Base-by-base conservation (phyloP, 2,888 invertebrate species). In the Brachyopa scutellaris region DNA sequence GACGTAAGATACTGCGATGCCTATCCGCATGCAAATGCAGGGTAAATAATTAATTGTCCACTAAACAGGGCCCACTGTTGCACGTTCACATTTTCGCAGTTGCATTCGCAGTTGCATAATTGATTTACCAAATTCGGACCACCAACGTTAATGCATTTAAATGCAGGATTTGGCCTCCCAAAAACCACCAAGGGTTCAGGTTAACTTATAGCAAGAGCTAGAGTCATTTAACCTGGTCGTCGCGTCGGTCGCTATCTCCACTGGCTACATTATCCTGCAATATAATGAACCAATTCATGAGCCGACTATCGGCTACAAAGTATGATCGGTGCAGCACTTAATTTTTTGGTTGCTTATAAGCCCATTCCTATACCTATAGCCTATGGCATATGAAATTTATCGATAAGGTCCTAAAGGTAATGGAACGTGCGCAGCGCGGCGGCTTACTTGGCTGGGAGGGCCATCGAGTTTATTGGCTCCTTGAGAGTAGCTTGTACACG, bases 41-140 rank as follows among this genome's bases (percentile, higher is more conserved):
- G 19, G 17, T 11, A 11, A 11, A 36, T 36, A 36, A 59, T 42
- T 59, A 40, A 59, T 59, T 40, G 17, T 31, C 31, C 13, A 31
- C 45, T 45, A 13, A 19, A 31, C 29, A 19, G 5, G 13, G 8
- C 19, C 31, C 2, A 19, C 33, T n/a, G n/a, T n/a, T n/a, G n/a
- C n/a, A n/a, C n/a, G n/a, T n/a, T n/a, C 3, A 1, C 17, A 11
- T 31, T 26, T 38, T 11, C 17, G 38, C 6, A 36, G 8, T 6
- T n/a, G 17, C 15, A 26, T 51, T 29, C 29, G 36, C 36, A 23
- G 51, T 78, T 78, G 78, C 78, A 78, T 53, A 78, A 78, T 78
- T 78, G 78, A 78, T 59, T 72, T 64, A 42, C 72, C 64, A 78
- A 78, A 72, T 64, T 70, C 57, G 36, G 78, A 72, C 72, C 72